Evolutionary conservation across 2,888 invertebrate genomes (phyloP), one percentile per base, ranked within the genome.

Genomic region (Diplazon laetatorius): DNA sequence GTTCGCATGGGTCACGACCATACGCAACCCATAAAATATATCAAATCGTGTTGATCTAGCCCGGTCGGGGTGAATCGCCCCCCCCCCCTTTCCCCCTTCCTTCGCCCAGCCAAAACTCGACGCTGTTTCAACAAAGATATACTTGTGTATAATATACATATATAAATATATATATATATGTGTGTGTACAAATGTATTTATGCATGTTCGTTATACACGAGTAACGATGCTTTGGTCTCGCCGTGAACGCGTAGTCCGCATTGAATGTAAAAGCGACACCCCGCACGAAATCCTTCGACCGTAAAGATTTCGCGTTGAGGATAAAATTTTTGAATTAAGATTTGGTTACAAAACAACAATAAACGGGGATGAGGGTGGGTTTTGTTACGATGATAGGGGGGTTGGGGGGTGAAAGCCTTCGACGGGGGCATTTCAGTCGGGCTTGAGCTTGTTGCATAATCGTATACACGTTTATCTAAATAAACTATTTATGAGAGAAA

Each of bases 301-400:
- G 78, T 82, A 44, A 82, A 82, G 82, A 82, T 82, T 81, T 76
- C 73, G 77, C 78, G 72, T 69, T 10, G 71, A 55, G 80, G 80
- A 78, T 82, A 82, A 82, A 71, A 77, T 82, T 82, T n/a, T 82
- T 79, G 80, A 82, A 82, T 82, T 80, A 82, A 82, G 82, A 80
- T 82, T 77, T 73, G 76, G 77, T 78, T 74, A 68, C 76, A 66
- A 77, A n/a, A 57, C 70, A 37, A 63, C 66, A 52, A 74, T 73
- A 72, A 71, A 60, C 9, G 0, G 48, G 10, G 16, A 30, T 18
- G 59, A 39, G 35, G 44, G 25, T 12, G 12, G 42, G 50, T 35
- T 12, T n/a, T 25, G 70, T n/a, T 52, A 25, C 14, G n/a, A n/a
- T 3, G 14, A 14, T 25, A 0, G 25, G 8, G 4, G 52, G 30